A percentile compares a stretch with the other conserved stretches of the same genome.
Conservation (phyloP, 2,113 vertebrate genomes). For the Prionailurus bengalensis region DNA sequence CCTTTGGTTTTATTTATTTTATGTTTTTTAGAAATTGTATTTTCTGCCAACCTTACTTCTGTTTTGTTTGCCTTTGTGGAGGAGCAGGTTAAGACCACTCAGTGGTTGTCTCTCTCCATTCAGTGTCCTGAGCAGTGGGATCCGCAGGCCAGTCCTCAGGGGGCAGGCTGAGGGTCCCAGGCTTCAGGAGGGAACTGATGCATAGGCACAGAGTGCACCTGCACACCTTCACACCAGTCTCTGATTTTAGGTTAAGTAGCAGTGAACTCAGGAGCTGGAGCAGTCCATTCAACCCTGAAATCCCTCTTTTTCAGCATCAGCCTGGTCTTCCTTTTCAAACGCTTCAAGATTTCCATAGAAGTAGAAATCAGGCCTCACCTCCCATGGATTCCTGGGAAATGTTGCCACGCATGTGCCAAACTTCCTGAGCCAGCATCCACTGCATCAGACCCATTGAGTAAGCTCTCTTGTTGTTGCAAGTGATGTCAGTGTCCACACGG, state of each 20-base stretch:
- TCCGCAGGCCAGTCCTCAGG: neutral
- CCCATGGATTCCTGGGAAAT: neutral
- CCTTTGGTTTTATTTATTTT: neutral
- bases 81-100: neutral
- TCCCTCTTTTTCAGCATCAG: neutral
- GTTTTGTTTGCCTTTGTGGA: neutral
- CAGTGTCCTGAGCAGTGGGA: neutral
- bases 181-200: neutral
- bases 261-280: neutral
- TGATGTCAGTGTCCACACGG: neutral
- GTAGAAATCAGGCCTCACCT: neutral
- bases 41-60: neutral
- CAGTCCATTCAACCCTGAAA: neutral
- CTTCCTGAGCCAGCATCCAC: neutral
- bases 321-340: neutral
- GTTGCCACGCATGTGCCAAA: no score
- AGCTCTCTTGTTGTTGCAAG: neutral
- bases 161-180: neutral
- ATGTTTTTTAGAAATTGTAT: neutral
- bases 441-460: neutral
- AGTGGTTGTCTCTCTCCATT: neutral
- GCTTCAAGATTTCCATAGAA: neutral
- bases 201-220: neutral
- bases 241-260: neutral
- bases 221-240: neutral